Base-by-base conservation (phyloP, 2,888 invertebrate species). In the Acanthosepion lycidas region DNA sequence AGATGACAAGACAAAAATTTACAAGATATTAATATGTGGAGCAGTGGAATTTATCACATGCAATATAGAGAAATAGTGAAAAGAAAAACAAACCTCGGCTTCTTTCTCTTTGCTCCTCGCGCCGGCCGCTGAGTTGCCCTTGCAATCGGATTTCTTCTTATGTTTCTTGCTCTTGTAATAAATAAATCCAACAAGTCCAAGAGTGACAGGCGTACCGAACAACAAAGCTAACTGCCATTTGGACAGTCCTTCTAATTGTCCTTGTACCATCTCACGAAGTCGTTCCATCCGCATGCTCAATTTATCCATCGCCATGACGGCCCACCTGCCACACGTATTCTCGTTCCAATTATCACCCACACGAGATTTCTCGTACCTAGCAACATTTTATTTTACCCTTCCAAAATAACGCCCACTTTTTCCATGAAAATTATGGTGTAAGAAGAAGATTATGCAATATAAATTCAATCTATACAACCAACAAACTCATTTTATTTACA, bases 171-270 rank as follows among this genome's bases (percentile, higher is more conserved):
- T 95, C 91, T 93, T 98, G 96, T 98, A 98, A 97, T 98, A 98
- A 98, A 98, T 98, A 97, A 98, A 98, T 97, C 98, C 98, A 33
- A 96, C 97, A 97, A 99, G 97, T 95, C 99, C 99, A 95, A 98
- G 98, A 95, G 98, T 98, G 96, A 99, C 98, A 96, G 99, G 98
- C 95, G 99, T 98, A 96, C 99, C 99, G 95, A 99, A 98, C 95
- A 98, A 98, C 95, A 99, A 98, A 95, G 98, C 99, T 96, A 99
- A 98, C 98, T 99, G 98, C 99, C 99, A 99, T 98, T 98, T 99
- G 49, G 96, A 95, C 96, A 96, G 96, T 20, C 96, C 96, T 95
- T 96, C 96, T 6, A 93, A 53, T 28, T 51, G 93, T 49, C 53
- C 53, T 20, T 53, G 49, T 0, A 93, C 93, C 48, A 93, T n/a